Base-by-base conservation (phyloP, 1,140 invertebrate genomes). In the Microvelia longipes region DNA sequence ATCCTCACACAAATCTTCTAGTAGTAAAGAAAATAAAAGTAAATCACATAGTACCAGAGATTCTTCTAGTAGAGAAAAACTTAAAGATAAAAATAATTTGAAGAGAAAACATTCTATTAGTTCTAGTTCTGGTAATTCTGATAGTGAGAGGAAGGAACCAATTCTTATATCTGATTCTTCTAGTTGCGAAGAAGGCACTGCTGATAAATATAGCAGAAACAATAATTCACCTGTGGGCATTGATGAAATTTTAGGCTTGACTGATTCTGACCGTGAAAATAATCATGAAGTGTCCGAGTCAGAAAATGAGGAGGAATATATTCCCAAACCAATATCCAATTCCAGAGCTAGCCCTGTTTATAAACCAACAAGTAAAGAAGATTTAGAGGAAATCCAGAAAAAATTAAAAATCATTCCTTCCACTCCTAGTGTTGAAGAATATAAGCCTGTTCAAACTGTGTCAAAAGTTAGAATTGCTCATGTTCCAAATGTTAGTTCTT, bases 381-480 rank as follows among this genome's bases (percentile, higher is more conserved):
- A n/a, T n/a, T n/a, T n/a, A n/a, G n/a, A n/a, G n/a, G n/a, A n/a
- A n/a, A n/a, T n/a, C n/a, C n/a, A n/a, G n/a, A n/a, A n/a, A n/a
- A n/a, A n/a, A n/a, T n/a, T n/a, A n/a, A n/a, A n/a, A n/a, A n/a
- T n/a, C n/a, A n/a, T n/a, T n/a, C n/a, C n/a, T n/a, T n/a, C n/a
- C n/a, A n/a, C n/a, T n/a, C n/a, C n/a, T n/a, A n/a, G 35, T 50
- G 19, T 19, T 5, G 35, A 50, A 50, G 35, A 50, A 5, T 50
- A 50, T 50, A 50, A 50, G 19, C 35, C 35, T 5, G 35, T 19
- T 19, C 35, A 50, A 19, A 50, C 35, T 5, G 35, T 50, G 5
- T 50, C 35, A 25, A 71, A 71, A 71, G 35, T 71, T 2, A 67
- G 64, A 28, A 71, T 71, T 29, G 30, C 70, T 19, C 61, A 60